Evolutionary conservation across 2,113 vertebrate genomes (phyloP).

Genomic region (Balaeniceps rex): DNA sequence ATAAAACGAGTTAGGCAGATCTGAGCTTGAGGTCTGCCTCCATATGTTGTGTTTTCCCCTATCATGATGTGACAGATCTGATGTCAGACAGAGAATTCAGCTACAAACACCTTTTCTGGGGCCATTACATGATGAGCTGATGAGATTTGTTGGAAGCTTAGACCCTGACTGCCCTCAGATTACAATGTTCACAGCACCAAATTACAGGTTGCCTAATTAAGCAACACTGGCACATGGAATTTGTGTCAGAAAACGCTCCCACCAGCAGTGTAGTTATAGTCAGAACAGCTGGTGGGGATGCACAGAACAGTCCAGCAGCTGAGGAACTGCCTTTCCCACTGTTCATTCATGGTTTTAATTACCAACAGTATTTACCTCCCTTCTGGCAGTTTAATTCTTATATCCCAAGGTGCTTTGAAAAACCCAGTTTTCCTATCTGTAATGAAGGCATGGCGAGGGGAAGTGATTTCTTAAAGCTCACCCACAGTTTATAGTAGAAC

Average conservation of each 20-base stretch:
- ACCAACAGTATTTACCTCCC: neutral
- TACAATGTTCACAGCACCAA: neutral
- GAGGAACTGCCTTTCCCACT: neutral
- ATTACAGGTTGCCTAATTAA: neutral
- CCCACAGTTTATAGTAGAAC: neutral
- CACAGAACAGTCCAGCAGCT: neutral
- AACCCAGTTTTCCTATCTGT: neutral
- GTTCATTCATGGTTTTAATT: neutral
- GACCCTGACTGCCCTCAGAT: neutral
- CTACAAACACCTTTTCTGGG: neutral
- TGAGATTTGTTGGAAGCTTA: neutral
- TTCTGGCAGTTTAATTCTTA: neutral
- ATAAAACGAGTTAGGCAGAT: neutral
- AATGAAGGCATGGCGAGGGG: neutral
- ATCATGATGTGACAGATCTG: neutral
- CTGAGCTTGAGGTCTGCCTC: neutral
- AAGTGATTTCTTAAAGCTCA: neutral
- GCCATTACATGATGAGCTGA: neutral
- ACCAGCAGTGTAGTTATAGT: neutral
- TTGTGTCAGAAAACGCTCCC: neutral
- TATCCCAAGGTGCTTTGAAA: neutral
- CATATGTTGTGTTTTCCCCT: neutral
- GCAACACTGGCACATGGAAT: neutral
- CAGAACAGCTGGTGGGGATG: neutral
- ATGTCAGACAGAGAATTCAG: neutral